phyloP scores from a whole-genome alignment of 2,888 invertebrate genomes.

The Hypomecis atomaria region DNA sequence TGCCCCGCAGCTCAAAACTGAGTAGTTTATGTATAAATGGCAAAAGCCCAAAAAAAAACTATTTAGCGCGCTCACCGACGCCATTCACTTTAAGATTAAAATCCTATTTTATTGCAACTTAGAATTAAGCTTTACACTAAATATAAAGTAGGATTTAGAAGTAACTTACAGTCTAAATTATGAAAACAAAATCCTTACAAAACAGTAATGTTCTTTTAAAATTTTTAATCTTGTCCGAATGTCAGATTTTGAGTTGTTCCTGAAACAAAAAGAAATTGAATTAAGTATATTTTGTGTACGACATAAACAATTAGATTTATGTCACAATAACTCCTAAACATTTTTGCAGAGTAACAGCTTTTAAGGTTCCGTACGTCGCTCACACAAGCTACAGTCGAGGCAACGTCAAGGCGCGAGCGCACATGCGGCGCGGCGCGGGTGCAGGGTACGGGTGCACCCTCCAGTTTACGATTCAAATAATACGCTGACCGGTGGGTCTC shows the following conservation, averaged over 20 bases:
- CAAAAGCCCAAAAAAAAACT: too few species aligned
- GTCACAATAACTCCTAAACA: not conserved
- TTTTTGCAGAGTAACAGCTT: not conserved
- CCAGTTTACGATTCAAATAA: too few species aligned
- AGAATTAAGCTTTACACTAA: slow-evolving; percentile 16
- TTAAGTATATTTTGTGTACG: not conserved
- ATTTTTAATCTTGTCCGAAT: slow-evolving; percentile 4
- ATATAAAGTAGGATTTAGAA: not conserved
- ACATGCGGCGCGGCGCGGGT: too few species aligned
- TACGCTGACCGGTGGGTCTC: too few species aligned
- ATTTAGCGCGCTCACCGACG: too few species aligned
- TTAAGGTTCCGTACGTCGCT: too few species aligned
- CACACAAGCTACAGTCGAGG: too few species aligned
- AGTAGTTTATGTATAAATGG: too few species aligned
- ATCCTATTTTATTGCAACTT: slow-evolving; percentile 3
- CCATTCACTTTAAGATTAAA: not conserved
- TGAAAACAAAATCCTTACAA: slow-evolving; percentile 2
- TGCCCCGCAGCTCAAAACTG: too few species aligned
- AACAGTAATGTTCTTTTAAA: slow-evolving; percentile 13
- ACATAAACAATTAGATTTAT: not conserved
- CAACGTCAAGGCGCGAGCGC: too few species aligned
- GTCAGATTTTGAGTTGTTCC: slow-evolving; percentile 6
- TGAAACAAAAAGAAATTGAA: slow-evolving; percentile 19
- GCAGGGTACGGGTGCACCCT: too few species aligned
- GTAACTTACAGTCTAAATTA: slow-evolving; percentile 6